A percentile compares a stretch with the other conserved stretches of the same genome.
phyloP scores from a whole-genome alignment of 2,888 invertebrate genomes.

The Nymphalis polychloros region DNA sequence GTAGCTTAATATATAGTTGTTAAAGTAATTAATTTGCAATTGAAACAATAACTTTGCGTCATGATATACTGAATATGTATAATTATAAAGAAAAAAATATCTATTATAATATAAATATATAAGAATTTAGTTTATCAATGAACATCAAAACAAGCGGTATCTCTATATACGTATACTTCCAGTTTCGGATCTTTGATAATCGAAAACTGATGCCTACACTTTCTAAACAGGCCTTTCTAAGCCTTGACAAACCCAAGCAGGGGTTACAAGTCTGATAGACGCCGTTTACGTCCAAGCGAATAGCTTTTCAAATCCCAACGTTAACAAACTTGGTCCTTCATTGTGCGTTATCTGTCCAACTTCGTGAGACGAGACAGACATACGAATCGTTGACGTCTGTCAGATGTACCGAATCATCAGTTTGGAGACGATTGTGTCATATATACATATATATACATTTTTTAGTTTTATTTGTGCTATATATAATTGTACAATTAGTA shows the following conservation, averaged over 20 bases:
- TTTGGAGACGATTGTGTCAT: conserved; percentile 23
- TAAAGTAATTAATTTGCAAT: too few relatives aligned
- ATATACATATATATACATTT: not conserved
- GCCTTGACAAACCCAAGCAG: conserved; percentile 17
- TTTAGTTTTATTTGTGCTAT: not conserved
- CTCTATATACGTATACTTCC: not conserved
- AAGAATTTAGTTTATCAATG: not conserved
- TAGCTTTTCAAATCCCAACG: conserved; percentile 64
- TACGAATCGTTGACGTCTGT: conserved; percentile 34
- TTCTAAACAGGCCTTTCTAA: conserved; percentile 21
- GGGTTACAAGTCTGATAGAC: conserved; percentile 35
- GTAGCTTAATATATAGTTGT: too few relatives aligned
- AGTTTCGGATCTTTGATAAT: conserved; percentile 1
- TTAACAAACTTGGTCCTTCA: conserved; percentile 62
- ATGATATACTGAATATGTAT: too few relatives aligned
- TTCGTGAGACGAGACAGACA: conserved; percentile 56
- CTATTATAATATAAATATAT: not conserved
- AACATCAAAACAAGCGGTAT: not conserved
- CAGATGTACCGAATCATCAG: conserved; percentile 41
- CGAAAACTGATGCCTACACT: conserved; percentile 5
- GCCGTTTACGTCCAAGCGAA: conserved; percentile 25
- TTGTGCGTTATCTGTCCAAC: conserved; percentile 70
- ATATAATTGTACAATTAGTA: not conserved
- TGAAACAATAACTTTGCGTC: too few relatives aligned
- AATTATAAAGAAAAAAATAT: not conserved